Base-by-base conservation (phyloP, 2,888 invertebrate genomes). In the Drosophila maculinotata region DNA sequence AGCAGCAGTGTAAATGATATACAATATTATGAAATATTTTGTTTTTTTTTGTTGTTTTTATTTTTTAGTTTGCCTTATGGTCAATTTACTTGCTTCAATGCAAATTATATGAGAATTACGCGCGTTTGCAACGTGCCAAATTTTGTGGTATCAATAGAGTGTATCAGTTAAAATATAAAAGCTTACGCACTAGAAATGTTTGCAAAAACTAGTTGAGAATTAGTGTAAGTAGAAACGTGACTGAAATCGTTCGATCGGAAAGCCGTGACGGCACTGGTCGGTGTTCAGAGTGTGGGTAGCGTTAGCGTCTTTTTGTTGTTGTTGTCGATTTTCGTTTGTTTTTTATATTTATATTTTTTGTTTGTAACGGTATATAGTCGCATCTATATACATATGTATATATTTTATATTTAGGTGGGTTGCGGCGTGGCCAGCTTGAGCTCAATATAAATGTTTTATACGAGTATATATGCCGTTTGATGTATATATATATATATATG, bases 391-490 rank as follows among this genome's bases (percentile, higher is more conserved):
- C 33, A 38, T 33, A 31, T 36, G 51, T 42, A 65, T 39, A 79
- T 78, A 65, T 81, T 62, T 56, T 54, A 63, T 76, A 65, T 76
- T 68, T 83, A 86, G 81, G 81, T 81, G 81, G 81, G 81, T 83
- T 79, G 83, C 77, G 86, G 81, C 81, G 77, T 81, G 80, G 81
- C 86, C 81, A 86, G 83, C 86, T 81, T 83, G 81, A 81, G 86
- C 86, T 81, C 78, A 75, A 78, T 77, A 74, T 68, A 78, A 67
- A 74, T 75, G 64, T 69, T 65, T 57, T 45, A 48, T 56, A 51
- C 33, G 48, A 26, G 44, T 51, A 51, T 53, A 60, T 68, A 63
- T 69, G 51, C 47, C 28, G 53, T 64, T 75, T 53, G 31, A 56
- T 41, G 15, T 17, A 42, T 44, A 25, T 42, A 42, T 41, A n/a